phyloP scores from a whole-genome alignment of 2,113 vertebrate species.

The Picathartes gymnocephalus region DNA sequence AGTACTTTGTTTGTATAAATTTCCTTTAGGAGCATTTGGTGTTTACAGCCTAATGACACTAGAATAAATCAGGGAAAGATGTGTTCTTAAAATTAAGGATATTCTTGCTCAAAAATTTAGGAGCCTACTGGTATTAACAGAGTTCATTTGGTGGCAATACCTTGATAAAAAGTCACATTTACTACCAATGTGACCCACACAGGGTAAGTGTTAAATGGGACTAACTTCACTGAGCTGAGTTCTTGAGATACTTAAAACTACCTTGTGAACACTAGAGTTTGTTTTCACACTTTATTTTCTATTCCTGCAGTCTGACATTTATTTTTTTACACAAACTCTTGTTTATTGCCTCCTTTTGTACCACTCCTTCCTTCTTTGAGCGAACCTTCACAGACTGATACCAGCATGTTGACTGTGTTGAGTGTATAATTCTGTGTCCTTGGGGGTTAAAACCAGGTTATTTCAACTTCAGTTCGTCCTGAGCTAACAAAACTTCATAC shows the following conservation, averaged over 20 bases:
- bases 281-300: background rate
- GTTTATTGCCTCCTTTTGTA: background rate
- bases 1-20: background rate
- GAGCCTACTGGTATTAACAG: background rate
- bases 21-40: background rate
- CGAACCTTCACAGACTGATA: background rate
- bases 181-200: background rate
- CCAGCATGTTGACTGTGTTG: background rate
- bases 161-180: background rate
- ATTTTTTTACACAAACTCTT: background rate
- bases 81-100: background rate
- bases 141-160: background rate
- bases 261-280: background rate
- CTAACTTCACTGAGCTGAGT: background rate
- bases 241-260: background rate
- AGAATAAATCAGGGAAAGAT: background rate
- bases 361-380: background rate
- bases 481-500: background rate
- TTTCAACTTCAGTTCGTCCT: background rate
- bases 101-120: background rate
- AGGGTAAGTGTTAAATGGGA: background rate
- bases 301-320: background rate
- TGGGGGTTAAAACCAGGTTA: background rate
- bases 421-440: background rate
- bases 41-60: background rate